phyloP scores from a whole-genome alignment of 1,140 invertebrate species.

The Yoshiicerus persimilis region DNA sequence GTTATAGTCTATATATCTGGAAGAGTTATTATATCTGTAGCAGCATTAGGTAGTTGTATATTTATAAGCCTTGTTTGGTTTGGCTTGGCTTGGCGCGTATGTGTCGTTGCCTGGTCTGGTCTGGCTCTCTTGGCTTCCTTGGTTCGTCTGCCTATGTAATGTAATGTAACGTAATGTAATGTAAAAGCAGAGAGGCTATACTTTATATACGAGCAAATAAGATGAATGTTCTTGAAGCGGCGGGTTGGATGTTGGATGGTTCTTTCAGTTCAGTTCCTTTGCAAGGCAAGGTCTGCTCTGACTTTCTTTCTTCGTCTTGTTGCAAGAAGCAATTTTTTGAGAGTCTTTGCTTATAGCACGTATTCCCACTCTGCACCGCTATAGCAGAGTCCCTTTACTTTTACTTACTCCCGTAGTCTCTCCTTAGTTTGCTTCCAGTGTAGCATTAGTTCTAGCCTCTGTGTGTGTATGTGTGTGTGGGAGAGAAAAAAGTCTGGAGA shows the following conservation, averaged over 20 bases:
- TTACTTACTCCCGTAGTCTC: not conserved
- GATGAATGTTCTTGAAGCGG: slow-evolving; percentile 40
- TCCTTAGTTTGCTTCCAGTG: not conserved
- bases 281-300: not conserved
- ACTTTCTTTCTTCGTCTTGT: slow-evolving; percentile 19
- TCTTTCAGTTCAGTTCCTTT: slow-evolving; percentile 12
- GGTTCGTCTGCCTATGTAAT: slow-evolving; percentile 27
- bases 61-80: not conserved
- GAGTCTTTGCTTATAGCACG: not conserved
- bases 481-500: slow-evolving; percentile 29
- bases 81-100: not conserved
- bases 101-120: not conserved
- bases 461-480: slow-evolving; percentile 20
- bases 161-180: slow-evolving; percentile 35
- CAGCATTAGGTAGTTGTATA: not conserved
- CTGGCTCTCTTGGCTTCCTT: not conserved
- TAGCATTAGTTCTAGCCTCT: not conserved
- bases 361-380: not conserved
- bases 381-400: not conserved
- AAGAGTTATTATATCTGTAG: not conserved
- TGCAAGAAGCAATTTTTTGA: slow-evolving; percentile 24
- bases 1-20: not conserved
- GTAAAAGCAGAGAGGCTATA: slow-evolving; percentile 12
- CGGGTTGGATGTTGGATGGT: slow-evolving; percentile 38
- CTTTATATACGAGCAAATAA: slow-evolving; percentile 33